Conservation (phyloP, 2,797 vertebrate genomes). For the Zenarchopterus dispar region DNA sequence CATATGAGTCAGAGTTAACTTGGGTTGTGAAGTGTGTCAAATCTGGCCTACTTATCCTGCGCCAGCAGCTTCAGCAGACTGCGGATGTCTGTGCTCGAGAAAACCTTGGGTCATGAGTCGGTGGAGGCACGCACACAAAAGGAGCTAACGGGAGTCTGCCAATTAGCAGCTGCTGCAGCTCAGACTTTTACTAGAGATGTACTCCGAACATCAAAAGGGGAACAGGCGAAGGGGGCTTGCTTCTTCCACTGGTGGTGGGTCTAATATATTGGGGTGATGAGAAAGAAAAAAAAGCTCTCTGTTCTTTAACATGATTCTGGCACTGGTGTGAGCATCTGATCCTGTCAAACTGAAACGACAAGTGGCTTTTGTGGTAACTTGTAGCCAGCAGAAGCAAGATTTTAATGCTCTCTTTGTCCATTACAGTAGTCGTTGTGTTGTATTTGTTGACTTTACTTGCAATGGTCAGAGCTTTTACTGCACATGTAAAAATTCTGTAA, state of each 20-base stretch:
- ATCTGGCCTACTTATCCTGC: slow-evolving; percentile 84
- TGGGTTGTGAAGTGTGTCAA: slow-evolving; percentile 81
- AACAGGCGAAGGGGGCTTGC: neutral
- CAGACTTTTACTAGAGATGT: slow-evolving; percentile 26
- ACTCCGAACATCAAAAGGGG: slow-evolving; percentile 28
- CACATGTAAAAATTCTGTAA: too few relatives aligned
- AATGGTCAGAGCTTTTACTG: too few relatives aligned
- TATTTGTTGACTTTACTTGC: too few relatives aligned
- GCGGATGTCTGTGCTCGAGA: slow-evolving; percentile 66
- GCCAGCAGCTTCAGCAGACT: slow-evolving; percentile 75
- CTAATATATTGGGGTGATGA: neutral
- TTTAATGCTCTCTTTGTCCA: too few relatives aligned
- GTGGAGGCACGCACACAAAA: slow-evolving; percentile 31
- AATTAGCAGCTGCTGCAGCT: slow-evolving; percentile 31
- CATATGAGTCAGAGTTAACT: slow-evolving; percentile 66
- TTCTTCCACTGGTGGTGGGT: neutral
- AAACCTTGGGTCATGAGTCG: slow-evolving; percentile 73
- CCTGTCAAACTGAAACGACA: too few relatives aligned
- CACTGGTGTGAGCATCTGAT: too few relatives aligned
- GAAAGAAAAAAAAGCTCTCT: too few relatives aligned
- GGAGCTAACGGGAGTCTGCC: slow-evolving; percentile 10
- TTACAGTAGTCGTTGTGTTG: too few relatives aligned
- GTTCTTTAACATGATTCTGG: too few relatives aligned
- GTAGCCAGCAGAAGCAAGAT: too few relatives aligned
- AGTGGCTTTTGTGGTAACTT: too few relatives aligned